Base-by-base conservation (phyloP, 2,113 vertebrate genomes). In the Marcusenius ussheri region DNA sequence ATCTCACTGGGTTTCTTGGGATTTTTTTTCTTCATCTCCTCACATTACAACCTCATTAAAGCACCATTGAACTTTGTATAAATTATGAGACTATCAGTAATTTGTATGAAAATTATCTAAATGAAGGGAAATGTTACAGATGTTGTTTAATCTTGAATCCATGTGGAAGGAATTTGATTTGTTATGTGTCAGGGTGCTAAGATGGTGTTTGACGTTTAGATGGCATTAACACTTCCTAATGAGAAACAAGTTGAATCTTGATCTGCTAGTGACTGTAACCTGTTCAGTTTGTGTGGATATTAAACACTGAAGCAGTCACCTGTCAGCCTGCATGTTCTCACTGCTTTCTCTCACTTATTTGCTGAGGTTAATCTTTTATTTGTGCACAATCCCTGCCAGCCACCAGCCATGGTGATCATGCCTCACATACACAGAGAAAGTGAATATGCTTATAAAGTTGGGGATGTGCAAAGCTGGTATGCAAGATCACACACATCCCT, bases 221-320 rank as follows among this genome's bases (percentile, higher is more conserved):
- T 88, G 19, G 70, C 13, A 89, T 80, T 89, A 74, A 42, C 15
- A 35, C 49, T 87, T 51, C 46, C 49, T 31, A 31, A 47, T 11
- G 27, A 53, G 70, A 24, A 35, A 24, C 5, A 58, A 53, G 53
- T 24, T 45, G 70, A 39, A 49, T 39, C 5, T 53, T 42, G 70
- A 77, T 39, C 17, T 74, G 90, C 88, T 92, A 90, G 91, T 92
- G 93, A 94, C 92, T 93, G 93, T 94, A 94, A 92, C 92, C 93
- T 94, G 93, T 94, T 91, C 91, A 93, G 49, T 92, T 93, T 91
- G 92, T 95, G 94, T 95, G 93, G 92, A 93, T 92, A 95, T 94
- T 94, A 96, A 95, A 96, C 88, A 92, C 93, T 93, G 91, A 93
- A 51, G 85, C 88, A 87, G 62, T 47, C 21, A 6, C 10, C 39